Percentiles rank a stretch among this genome's conserved stretches.
Conservation (phyloP, 2,888 invertebrate genomes). For the Spodoptera exigua region DNA sequence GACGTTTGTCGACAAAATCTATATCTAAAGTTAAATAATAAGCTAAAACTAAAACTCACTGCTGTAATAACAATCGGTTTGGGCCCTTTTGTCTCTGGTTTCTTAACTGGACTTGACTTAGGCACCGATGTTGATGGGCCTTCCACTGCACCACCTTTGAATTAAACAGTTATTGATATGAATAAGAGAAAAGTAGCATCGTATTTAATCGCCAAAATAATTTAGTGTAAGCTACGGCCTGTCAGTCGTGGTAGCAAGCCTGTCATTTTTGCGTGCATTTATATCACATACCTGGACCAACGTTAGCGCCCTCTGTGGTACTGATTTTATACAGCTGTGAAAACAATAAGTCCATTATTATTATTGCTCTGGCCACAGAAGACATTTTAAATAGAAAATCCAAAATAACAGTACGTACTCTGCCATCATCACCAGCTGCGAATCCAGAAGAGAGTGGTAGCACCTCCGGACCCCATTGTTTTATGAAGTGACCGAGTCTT, state of each 20-base stretch:
- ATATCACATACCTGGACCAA: constrained; percentile 71
- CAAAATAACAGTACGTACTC: constrained; percentile 60
- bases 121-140: constrained; percentile 18
- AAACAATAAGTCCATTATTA: no score
- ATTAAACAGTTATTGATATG: neutral
- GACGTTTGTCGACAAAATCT: no score
- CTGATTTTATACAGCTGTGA: constrained; percentile 80
- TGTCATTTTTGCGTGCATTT: neutral
- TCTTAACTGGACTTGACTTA: constrained; percentile 38
- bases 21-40: neutral
- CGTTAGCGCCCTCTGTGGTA: constrained; percentile 63
- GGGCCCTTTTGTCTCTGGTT: constrained; percentile 21
- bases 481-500: constrained; percentile 90
- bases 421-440: constrained; percentile 84
- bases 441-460: constrained; percentile 83
- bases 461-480: constrained; percentile 91
- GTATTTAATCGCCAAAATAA: no score
- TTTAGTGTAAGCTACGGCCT: no score
- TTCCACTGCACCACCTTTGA: constrained; percentile 69
- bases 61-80: constrained; percentile 23
- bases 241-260: no score
- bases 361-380: no score
- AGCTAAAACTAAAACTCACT: constrained; percentile 40
- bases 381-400: no score
- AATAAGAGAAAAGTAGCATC: neutral